Percentiles rank a stretch among this genome's conserved stretches.
phyloP scores from a whole-genome alignment of 2,113 vertebrate genomes.

The Lepidothrix coronata region DNA sequence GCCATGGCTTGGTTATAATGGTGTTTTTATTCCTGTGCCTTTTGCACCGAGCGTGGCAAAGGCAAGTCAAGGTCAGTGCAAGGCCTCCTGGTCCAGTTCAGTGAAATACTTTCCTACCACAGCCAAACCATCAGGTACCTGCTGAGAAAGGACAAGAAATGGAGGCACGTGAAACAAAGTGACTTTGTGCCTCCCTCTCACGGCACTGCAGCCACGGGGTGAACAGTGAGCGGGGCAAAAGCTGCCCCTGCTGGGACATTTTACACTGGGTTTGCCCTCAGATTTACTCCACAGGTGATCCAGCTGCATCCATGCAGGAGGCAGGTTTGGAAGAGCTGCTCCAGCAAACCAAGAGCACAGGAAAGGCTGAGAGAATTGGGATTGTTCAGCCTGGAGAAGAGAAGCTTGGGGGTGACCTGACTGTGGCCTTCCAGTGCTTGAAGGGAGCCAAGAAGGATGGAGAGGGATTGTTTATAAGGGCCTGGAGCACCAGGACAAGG shows the following conservation, averaged over 20 bases:
- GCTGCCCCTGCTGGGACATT: neutral
- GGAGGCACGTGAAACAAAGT: neutral
- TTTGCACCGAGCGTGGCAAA: neutral
- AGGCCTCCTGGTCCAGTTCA: neutral
- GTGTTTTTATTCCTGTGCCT: neutral
- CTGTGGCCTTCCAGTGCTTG: rapidly evolving
- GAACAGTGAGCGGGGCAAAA: rapidly evolving
- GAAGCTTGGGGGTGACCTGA: neutral
- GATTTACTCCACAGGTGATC: neutral
- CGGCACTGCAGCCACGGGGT: neutral
- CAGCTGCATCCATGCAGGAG: neutral
- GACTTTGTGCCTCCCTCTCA: neutral
- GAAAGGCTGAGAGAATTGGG: neutral
- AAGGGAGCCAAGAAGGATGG: neutral
- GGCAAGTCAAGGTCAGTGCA: neutral
- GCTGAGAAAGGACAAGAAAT: neutral
- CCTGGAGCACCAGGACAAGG: neutral
- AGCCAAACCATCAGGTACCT: neutral
- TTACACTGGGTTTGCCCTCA: neutral
- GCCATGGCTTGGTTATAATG: neutral
- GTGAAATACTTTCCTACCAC: neutral
- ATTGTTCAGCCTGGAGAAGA: neutral
- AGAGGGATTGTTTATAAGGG: neutral
- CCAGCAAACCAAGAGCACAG: neutral
- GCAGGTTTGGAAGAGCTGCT: neutral